phyloP scores from a whole-genome alignment of 1,140 invertebrate species.

The Adelges cooleyi region DNA sequence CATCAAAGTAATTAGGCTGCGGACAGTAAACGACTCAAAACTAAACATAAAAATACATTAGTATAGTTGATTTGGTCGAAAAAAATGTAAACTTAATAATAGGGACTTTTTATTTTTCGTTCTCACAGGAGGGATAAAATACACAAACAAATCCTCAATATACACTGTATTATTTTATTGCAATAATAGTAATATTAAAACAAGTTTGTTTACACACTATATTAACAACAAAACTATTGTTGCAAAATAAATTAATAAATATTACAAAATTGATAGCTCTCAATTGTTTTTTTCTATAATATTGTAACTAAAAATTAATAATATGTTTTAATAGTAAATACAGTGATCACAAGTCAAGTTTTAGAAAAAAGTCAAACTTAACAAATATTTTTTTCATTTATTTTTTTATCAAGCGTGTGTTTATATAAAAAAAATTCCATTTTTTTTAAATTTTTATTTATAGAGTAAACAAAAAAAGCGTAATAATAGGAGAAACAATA shows the following conservation, averaged over 20 bases:
- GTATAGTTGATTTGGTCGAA: too few species aligned
- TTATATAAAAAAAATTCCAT: too few species aligned
- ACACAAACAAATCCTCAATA: neutral
- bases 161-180: constrained; percentile 22
- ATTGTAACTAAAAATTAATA: constrained; percentile 7
- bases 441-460: neutral
- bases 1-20: too few species aligned
- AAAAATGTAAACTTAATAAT: too few species aligned
- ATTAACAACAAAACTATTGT: neutral
- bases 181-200: constrained; percentile 8
- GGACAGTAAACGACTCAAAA: too few species aligned
- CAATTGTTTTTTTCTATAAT: constrained; percentile 6
- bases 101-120: too few species aligned
- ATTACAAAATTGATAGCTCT: constrained; percentile 20
- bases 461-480: constrained; percentile 5
- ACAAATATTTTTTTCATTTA: constrained; percentile 8
- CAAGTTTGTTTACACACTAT: constrained; percentile 5
- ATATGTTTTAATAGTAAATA: constrained; percentile 23
- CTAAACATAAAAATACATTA: too few species aligned
- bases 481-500: constrained; percentile 1
- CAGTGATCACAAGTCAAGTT: constrained; percentile 17
- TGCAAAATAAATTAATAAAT: constrained; percentile 21
- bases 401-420: constrained; percentile 14
- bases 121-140: too few species aligned
- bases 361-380: constrained; percentile 22